These are phyloP conservation scores for Anadara kagoshimensis DNA, from an alignment of 1,140 invertebrate species.

Conservation along the genomic window DNA sequence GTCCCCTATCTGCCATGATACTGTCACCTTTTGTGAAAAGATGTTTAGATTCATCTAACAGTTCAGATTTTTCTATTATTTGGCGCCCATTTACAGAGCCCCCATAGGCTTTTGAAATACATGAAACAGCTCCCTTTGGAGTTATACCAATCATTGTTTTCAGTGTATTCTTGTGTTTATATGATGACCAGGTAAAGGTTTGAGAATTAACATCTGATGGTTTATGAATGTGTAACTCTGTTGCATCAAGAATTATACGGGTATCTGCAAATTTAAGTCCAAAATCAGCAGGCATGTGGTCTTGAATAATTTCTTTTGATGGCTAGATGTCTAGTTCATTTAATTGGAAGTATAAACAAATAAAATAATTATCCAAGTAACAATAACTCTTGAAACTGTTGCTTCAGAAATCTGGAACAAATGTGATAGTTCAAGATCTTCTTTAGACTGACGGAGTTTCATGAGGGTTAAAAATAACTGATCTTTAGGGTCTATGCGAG, in stretches of 20 bases:
- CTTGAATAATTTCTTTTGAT: conserved; percentile 3
- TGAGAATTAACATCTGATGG: conserved; percentile 1
- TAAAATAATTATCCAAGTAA: conserved; percentile 33
- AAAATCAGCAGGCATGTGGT: conserved; percentile 42
- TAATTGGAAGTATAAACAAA: conserved; percentile 34
- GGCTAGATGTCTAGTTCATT: conserved; percentile 38
- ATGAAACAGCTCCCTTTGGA: conserved; percentile 8
- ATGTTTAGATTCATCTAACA: neutral
- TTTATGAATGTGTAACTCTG: conserved; percentile 43
- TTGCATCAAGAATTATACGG: conserved; percentile 44
- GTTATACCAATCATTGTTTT: conserved; percentile 7
- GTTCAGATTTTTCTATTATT: conserved; percentile 37
- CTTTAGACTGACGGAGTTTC: conserved; percentile 34
- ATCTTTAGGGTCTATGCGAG: conserved; percentile 21
- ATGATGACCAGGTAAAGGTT: neutral
- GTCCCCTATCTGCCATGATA: conserved; percentile 48
- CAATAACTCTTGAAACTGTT: conserved; percentile 3
- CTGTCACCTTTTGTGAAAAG: conserved; percentile 38
- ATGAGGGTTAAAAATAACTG: conserved; percentile 38
- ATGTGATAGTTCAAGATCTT: conserved; percentile 19
- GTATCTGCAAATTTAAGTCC: conserved; percentile 32
- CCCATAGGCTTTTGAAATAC: conserved; percentile 14
- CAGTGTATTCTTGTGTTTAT: conserved; percentile 8
- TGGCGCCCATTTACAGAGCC: conserved; percentile 33
- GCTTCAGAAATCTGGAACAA: conserved; percentile 24